Evolutionary conservation across 2,888 invertebrate species (phyloP), one percentile per base, ranked within the genome.

Genomic region (Brenthis ino): DNA sequence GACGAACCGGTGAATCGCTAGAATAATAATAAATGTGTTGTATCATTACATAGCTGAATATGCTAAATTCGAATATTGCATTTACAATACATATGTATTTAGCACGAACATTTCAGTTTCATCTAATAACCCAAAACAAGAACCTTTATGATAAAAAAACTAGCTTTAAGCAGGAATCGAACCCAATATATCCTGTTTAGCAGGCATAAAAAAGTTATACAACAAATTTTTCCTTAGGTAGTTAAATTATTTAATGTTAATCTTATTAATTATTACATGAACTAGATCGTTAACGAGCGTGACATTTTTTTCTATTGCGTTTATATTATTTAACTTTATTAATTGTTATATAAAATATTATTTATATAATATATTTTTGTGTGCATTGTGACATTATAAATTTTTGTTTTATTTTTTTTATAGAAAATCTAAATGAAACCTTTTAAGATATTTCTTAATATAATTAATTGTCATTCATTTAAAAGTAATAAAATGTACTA

Each of bases 271-370:
- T 50, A 12, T 50, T 8, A 50, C 33, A 33, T 63, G 63, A 63
- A 37, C 63, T 63, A 63, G 43, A 63, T 63, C 63, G 51, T 16
- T 63, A 63, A 20, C 43, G 37, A 63, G 53, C 63, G 63, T 63
- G 51, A 63, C 63, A 51, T 6, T 54, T 60, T 63, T 37, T 63
- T 43, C 53, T 51, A 63, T 63, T 63, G 37, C 63, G 63, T 54
- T 63, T 5, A 58, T 8, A 48, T 37, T 60, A 60, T 28, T n/a
- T 64, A 47, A 55, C 20, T 64, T n/a, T 56, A 48, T 55, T 56
- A 28, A 4, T 24, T 64, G n/a, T 54, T 53, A 64, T 55, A 48
- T 64, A 64, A 64, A 47, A 28, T 56, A 64, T 28, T 48, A 60
- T 50, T 28, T 60, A 60, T 60, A 33, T 60, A 60, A 60, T 50